Base-by-base conservation (phyloP, 1,140 invertebrate species). In the Neodiprion lecontei region DNA sequence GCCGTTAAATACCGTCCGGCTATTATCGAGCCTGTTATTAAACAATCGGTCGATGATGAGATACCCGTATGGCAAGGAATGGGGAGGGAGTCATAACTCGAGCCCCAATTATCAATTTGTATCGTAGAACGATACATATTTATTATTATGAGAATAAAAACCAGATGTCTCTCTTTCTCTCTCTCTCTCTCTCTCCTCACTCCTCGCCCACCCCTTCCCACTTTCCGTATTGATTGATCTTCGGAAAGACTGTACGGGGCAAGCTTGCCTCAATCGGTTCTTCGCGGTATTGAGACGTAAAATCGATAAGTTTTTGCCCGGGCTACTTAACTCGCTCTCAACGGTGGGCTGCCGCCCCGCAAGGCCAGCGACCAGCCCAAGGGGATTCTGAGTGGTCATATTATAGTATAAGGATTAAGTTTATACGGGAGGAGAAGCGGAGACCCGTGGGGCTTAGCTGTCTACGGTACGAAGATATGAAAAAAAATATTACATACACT, bases 71-170 rank as follows among this genome's bases (percentile, higher is more conserved):
- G 28, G 28, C 53, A 61, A 61, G 53, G 53, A 14, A 61, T 7
- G n/a, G n/a, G 53, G 53, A 8, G 53, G 53, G 4, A 0, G n/a
- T 61, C 53, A 61, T 61, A 61, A 61, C 53, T 17, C 9, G 53
- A 75, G 53, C 69, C 69, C 75, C 77, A 77, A 81, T 81, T 81
- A 80, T 72, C 78, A 81, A 81, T 81, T 81, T 79, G 80, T 79
- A 72, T 73, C 75, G 74, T 81, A 78, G 68, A 71, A 76, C 77
- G 72, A 50, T 70, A n/a, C n/a, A n/a, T n/a, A 72, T 73, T 77
- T 78, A 78, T 78, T 74, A 65, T 14, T 14, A 61, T 61, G 28
- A 12, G 11, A 40, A 53, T 48, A 77, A 81, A 75, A 79, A 79
- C 67, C 65, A 17, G 67, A 23, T 68, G 66, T 65, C 70, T 72